Percentiles rank a stretch among this genome's conserved stretches.
Conservation (phyloP, 2,113 vertebrate species). For the Narcine bancroftii region DNA sequence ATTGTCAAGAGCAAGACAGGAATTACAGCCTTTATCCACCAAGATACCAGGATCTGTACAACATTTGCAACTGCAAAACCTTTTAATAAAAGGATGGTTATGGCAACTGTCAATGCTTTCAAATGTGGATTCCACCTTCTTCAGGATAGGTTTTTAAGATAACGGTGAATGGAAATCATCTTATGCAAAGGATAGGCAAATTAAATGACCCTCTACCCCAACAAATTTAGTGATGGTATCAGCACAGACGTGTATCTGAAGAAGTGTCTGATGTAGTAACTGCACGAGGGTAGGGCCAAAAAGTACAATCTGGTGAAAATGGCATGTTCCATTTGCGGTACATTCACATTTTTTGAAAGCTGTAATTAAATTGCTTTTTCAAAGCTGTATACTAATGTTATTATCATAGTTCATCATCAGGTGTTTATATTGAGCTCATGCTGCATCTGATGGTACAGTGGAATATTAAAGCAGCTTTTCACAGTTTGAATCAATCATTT, state of each 20-base stretch:
- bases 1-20: neutral
- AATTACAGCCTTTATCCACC: neutral
- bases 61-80: neutral
- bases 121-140: neutral
- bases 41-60: neutral
- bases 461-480: neutral
- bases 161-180: neutral
- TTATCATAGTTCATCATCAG: neutral
- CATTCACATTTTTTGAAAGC: neutral
- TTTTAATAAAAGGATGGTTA: neutral
- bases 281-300: neutral
- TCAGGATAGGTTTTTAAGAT: neutral
- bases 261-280: neutral
- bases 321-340: neutral
- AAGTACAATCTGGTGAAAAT: neutral
- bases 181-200: neutral
- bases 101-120: neutral
- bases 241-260: neutral
- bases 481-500: neutral
- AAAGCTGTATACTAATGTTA: neutral
- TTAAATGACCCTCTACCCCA: neutral
- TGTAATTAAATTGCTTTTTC: neutral
- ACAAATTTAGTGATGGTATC: neutral
- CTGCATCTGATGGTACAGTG: neutral
- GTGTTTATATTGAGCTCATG: neutral